Conservation (phyloP, 1,140 invertebrate genomes). For the Anoplophora glabripennis region DNA sequence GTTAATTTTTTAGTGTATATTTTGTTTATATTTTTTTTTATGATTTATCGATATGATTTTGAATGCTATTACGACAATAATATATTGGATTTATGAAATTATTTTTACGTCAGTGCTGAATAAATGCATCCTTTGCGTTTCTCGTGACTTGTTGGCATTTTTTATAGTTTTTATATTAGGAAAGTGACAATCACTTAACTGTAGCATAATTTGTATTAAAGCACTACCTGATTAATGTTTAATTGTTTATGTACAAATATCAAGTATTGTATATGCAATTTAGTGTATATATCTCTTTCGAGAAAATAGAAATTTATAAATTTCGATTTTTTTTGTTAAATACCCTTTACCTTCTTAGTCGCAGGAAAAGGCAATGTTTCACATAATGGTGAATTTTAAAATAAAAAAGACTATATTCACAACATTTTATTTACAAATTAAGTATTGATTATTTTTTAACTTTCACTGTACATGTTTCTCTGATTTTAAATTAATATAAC, state of each 20-base stretch:
- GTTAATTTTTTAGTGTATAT: slow-evolving; percentile 22
- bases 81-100: slow-evolving; percentile 22
- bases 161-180: slow-evolving; percentile 17
- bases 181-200: slow-evolving; percentile 30
- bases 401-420: too few species aligned
- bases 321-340: too few species aligned
- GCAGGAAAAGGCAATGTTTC: too few species aligned
- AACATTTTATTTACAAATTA: too few species aligned
- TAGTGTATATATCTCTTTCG: slow-evolving; percentile 20
- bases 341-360: too few species aligned
- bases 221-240: slow-evolving; percentile 30
- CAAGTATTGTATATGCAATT: slow-evolving; percentile 27
- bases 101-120: slow-evolving; percentile 1
- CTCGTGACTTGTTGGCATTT: slow-evolving; percentile 4
- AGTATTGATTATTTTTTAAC: too few species aligned
- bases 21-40: slow-evolving; percentile 17
- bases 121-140: slow-evolving; percentile 11
- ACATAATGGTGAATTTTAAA: too few species aligned
- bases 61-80: neutral
- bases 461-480: too few species aligned
- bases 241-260: slow-evolving; percentile 29
- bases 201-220: slow-evolving; percentile 30
- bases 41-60: slow-evolving; percentile 21
- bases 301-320: slow-evolving; percentile 5
- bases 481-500: too few species aligned